A percentile compares a stretch with the other conserved stretches of the same genome.
Conservation (phyloP, 1,140 invertebrate genomes). For the Coboldia fuscipes region DNA sequence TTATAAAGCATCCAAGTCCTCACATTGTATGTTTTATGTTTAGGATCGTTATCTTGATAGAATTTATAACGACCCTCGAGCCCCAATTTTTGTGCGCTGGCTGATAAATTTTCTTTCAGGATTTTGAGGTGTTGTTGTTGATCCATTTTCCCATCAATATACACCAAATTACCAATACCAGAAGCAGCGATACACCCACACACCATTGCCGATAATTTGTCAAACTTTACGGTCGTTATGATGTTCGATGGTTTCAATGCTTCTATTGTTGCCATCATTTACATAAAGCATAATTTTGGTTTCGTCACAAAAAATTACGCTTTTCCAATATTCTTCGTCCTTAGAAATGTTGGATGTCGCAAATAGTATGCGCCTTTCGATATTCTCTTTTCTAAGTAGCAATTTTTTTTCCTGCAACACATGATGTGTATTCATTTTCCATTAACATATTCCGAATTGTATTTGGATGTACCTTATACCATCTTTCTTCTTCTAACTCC, state of each 20-base stretch:
- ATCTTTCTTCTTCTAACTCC: too few species aligned
- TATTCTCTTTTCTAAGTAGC: too few species aligned
- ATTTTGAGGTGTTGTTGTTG: constrained; percentile 8
- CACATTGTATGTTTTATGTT: constrained; percentile 6
- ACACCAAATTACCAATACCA: constrained; percentile 11
- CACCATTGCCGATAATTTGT: constrained; percentile 12
- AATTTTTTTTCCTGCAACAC: too few species aligned
- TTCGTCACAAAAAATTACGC: constrained; percentile 3
- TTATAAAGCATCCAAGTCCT: constrained; percentile 6
- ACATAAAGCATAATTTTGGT: constrained; percentile 4
- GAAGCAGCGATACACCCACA: constrained; percentile 15
- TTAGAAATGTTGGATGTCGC: too few species aligned
- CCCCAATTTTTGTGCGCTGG: constrained; percentile 7
- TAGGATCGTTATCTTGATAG: constrained; percentile 10
- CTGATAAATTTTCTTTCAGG: constrained; percentile 6
- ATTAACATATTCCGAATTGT: too few species aligned
- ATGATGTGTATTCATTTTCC: too few species aligned
- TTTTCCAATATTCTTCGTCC: background rate
- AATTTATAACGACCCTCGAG: constrained; percentile 7
- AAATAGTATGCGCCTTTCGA: too few species aligned
- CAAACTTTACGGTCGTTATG: constrained; percentile 14
- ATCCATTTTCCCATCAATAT: constrained; percentile 16
- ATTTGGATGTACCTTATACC: too few species aligned
- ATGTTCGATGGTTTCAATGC: constrained; percentile 5
- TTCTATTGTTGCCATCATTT: constrained; percentile 5